phyloP scores from a whole-genome alignment of 2,113 vertebrate species.

The Cricetomys ansorgei region DNA sequence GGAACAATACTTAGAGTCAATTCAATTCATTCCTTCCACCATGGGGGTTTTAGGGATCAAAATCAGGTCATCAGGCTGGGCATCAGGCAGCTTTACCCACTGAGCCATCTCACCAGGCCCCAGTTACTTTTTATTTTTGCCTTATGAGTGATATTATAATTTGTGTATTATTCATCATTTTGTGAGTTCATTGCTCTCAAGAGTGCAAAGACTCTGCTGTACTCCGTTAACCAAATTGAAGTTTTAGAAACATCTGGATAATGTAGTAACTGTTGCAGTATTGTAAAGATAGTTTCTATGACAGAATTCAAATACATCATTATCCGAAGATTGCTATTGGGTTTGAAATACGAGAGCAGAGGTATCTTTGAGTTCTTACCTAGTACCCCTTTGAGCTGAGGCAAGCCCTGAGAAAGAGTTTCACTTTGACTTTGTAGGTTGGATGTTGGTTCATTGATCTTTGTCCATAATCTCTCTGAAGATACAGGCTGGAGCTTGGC shows the following conservation, averaged over 20 bases:
- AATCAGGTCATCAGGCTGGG: neutral
- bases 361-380: neutral
- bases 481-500: conserved; percentile 3
- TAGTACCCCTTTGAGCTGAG: conserved; percentile 15
- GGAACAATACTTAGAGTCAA: neutral
- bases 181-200: neutral
- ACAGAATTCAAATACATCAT: neutral
- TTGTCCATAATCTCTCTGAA: conserved; percentile 39
- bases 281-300: neutral
- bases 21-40: neutral
- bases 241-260: conserved; percentile 45
- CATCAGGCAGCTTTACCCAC: neutral
- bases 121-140: conserved; percentile 13
- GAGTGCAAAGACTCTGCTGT: neutral
- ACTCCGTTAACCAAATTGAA: neutral
- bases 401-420: conserved; percentile 29
- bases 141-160: neutral
- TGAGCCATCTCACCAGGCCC: no score
- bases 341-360: neutral
- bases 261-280: conserved; percentile 4
- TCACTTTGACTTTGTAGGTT: neutral
- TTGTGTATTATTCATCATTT: neutral
- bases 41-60: neutral
- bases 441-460: conserved; percentile 27
- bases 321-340: neutral